phyloP scores from a whole-genome alignment of 2,888 invertebrate species.

The Ormyrus pomaceus region DNA sequence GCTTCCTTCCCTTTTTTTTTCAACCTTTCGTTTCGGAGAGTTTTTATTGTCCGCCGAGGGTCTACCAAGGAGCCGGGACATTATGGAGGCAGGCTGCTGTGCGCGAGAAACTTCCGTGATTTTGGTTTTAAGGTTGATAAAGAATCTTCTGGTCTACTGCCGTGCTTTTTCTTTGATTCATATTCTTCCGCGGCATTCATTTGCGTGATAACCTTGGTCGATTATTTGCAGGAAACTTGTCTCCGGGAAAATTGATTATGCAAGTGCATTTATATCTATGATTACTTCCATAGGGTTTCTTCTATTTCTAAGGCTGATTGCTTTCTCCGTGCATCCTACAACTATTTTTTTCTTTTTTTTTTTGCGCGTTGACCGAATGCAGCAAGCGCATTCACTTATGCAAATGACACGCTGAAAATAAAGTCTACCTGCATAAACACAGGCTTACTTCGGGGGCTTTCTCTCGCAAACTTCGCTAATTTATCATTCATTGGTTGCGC shows the following conservation, averaged over 20 bases:
- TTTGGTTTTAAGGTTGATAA: not conserved
- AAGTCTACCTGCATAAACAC: conserved; percentile 23
- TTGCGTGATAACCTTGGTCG: no score
- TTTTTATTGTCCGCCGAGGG: conserved; percentile 26
- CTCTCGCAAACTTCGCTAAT: conserved; percentile 35
- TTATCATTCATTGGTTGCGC: conserved; percentile 37
- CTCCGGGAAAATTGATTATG: no score
- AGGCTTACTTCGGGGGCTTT: conserved; percentile 4
- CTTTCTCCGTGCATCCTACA: not conserved
- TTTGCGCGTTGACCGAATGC: not conserved
- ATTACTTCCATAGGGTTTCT: not conserved
- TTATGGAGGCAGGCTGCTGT: not conserved
- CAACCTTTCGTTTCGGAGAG: conserved; percentile 21
- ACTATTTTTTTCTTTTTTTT: not conserved
- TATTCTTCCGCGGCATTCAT: no score
- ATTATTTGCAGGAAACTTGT: no score
- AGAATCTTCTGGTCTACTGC: no score
- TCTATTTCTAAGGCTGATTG: not conserved
- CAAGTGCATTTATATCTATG: not conserved
- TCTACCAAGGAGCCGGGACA: not conserved
- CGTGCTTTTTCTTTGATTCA: no score
- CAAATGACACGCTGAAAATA: not conserved
- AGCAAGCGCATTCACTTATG: not conserved
- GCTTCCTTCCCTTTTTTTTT: conserved; percentile 1
- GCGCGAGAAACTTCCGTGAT: not conserved